Percentiles rank a stretch among this genome's conserved stretches.
Evolutionary conservation across 2,888 invertebrate genomes (phyloP).

Genomic region (Amphiduros pacificus): DNA sequence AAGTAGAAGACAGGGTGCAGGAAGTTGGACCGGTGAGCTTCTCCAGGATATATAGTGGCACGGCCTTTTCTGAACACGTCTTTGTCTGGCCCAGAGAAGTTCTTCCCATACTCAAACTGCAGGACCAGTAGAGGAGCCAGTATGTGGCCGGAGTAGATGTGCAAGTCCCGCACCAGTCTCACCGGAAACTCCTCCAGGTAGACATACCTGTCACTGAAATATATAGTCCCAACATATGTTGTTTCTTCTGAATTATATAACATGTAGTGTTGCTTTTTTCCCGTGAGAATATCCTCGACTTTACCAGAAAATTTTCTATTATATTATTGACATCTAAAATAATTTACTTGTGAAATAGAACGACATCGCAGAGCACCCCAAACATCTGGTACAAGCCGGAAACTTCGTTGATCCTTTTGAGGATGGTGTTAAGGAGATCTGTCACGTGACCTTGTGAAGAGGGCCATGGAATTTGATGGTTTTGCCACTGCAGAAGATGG

Average conservation of each 20-base stretch:
- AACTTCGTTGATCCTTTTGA: constrained; percentile 48
- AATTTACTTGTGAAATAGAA: constrained; percentile 27
- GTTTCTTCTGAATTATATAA: too few relatives aligned
- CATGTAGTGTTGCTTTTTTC: too few relatives aligned
- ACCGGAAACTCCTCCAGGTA: constrained; percentile 58
- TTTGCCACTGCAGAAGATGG: constrained; percentile 11
- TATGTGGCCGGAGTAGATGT: constrained; percentile 46
- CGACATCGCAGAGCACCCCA: constrained; percentile 40
- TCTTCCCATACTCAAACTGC: constrained; percentile 58
- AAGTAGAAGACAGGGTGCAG: constrained; percentile 61
- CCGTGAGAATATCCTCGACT: too few relatives aligned
- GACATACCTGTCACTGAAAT: background rate
- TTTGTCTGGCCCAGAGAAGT: constrained; percentile 58
- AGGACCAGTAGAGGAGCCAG: constrained; percentile 48
- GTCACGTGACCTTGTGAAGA: background rate
- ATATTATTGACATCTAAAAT: too few relatives aligned
- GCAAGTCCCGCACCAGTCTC: constrained; percentile 48
- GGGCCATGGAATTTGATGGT: constrained; percentile 19
- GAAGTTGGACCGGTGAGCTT: constrained; percentile 60
- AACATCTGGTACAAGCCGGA: constrained; percentile 53
- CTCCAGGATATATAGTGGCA: constrained; percentile 55
- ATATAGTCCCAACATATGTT: too few relatives aligned
- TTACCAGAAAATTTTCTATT: too few relatives aligned
- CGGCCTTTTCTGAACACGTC: constrained; percentile 58
- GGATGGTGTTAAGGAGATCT: constrained; percentile 4